Percentiles rank a stretch among this genome's conserved stretches.
These are phyloP conservation scores for Rana temporaria DNA, from an alignment of 2,113 vertebrate genomes.

Conservation along the genomic window DNA sequence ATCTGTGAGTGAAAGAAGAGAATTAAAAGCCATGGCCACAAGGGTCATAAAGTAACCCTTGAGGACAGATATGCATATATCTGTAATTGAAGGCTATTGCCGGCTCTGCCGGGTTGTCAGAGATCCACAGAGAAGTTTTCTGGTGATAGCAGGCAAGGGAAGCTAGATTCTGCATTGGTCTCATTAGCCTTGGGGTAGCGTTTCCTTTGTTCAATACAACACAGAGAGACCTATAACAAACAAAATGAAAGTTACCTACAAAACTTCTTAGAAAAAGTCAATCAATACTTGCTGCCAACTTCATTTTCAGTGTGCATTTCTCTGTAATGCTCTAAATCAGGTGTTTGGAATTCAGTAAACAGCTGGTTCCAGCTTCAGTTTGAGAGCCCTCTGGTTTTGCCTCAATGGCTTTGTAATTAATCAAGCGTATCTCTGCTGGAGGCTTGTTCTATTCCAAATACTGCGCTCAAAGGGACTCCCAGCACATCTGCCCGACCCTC, in stretches of 20 bases:
- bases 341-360: conserved; percentile 48
- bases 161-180: no score
- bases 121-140: no score
- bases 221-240: not conserved
- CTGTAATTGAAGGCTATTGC: no score
- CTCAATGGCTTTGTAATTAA: conserved; percentile 52
- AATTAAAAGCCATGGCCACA: no score
- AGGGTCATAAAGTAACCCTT: no score
- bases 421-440: conserved; percentile 53
- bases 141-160: no score
- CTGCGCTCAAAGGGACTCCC: conserved; percentile 38
- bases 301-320: conserved; percentile 9
- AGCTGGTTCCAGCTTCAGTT: conserved; percentile 52
- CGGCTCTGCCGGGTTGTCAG: no score
- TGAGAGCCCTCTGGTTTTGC: conserved; percentile 48
- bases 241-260: not conserved
- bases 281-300: conserved; percentile 26
- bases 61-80: no score
- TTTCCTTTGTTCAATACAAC: not conserved
- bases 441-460: conserved; percentile 54
- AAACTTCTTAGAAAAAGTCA: not conserved
- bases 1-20: no score
- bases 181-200: no score
- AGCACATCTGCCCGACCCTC: conserved; percentile 44
- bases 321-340: conserved; percentile 34